Conservation (phyloP, 1,140 invertebrate species). For the Macrocentrus cingulum region DNA sequence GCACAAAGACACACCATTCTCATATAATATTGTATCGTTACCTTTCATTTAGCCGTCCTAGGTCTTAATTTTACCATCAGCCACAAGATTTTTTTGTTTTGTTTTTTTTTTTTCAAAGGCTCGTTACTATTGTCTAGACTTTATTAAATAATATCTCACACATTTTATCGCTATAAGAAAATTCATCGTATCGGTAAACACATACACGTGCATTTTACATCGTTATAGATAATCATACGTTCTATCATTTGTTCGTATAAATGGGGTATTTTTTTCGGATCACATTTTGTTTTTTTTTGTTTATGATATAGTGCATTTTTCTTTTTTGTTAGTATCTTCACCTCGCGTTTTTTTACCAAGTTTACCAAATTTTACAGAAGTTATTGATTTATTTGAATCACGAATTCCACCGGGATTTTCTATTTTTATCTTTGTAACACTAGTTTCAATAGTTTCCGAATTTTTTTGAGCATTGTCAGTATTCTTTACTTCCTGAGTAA, state of each 20-base stretch:
- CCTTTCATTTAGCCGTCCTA: conserved; percentile 27
- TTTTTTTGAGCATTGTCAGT: conserved; percentile 6
- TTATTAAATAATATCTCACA: conserved; percentile 54
- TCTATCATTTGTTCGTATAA: conserved; percentile 12
- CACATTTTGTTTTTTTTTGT: no score
- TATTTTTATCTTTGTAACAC: conserved; percentile 11
- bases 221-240: conserved; percentile 18
- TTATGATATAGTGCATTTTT: conserved; percentile 53
- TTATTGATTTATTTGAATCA: conserved; percentile 35
- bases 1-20: conserved; percentile 48
- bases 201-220: conserved; percentile 25
- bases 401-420: conserved; percentile 29
- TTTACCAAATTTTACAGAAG: conserved; percentile 30
- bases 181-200: conserved; percentile 30
- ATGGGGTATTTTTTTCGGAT: not conserved
- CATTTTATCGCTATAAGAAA: conserved; percentile 40
- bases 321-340: conserved; percentile 38
- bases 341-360: conserved; percentile 23
- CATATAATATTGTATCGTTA: conserved; percentile 48
- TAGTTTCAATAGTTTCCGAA: conserved; percentile 22
- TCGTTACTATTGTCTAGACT: conserved; percentile 23
- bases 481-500: conserved; percentile 18
- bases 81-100: conserved; percentile 41
- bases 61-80: conserved; percentile 46
- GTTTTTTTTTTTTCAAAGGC: conserved; percentile 8